Conservation (phyloP, 2,113 vertebrate species). For the Tonatia bakeri region DNA sequence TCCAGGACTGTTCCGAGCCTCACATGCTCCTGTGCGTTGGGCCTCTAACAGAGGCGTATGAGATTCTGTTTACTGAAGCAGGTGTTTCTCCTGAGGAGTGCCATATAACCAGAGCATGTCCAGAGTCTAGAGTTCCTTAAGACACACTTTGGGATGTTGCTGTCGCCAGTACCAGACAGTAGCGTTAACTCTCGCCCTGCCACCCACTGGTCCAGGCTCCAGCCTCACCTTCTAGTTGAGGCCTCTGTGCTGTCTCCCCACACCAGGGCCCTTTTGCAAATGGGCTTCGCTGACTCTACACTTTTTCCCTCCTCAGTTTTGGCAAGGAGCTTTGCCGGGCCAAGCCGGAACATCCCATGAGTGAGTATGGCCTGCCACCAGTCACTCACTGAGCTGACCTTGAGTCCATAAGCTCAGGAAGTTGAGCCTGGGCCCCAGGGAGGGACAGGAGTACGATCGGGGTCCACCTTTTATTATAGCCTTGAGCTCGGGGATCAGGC, state of each 20-base stretch:
- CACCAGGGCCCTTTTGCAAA: accelerated
- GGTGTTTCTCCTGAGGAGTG: accelerated
- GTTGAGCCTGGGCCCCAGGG: neutral
- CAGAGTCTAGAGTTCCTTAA: neutral
- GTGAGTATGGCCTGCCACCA: constrained; percentile 83
- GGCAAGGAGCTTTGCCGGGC: constrained; percentile 90
- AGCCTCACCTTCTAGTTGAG: neutral
- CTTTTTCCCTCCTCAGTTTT: constrained; percentile 85
- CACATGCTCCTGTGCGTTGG: accelerated
- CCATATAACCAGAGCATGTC: neutral
- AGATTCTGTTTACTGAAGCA: neutral
- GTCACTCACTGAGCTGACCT: neutral
- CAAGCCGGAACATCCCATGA: constrained; percentile 91
- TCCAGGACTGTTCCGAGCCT: neutral
- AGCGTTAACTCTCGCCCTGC: neutral
- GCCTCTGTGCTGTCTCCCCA: neutral
- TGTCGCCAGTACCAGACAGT: neutral
- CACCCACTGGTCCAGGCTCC: neutral
- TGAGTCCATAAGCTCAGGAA: neutral
- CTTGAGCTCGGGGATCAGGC: neutral
- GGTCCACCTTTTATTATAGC: neutral
- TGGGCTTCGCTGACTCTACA: neutral
- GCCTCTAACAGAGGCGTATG: accelerated
- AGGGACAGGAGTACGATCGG: neutral
- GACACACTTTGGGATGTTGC: neutral